A percentile compares a stretch with the other conserved stretches of the same genome.
These are phyloP conservation scores for Chironex yamaguchii DNA, from an alignment of 30 jellyfish, hydroid and myxozoan species.

Conservation along the genomic window DNA sequence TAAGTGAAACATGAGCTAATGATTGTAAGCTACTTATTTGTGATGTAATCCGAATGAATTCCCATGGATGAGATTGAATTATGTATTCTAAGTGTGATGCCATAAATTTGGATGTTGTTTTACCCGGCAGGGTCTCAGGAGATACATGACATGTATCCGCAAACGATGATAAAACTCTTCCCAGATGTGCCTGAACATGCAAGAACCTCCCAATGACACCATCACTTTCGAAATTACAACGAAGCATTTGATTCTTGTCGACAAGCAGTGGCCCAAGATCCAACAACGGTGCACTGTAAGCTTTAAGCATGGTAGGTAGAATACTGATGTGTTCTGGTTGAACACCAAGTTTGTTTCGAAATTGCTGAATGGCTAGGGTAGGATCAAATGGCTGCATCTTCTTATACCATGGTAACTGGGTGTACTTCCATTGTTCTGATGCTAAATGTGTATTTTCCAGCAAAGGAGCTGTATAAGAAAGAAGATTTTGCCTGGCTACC, in stretches of 20 bases:
- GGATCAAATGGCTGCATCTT: constrained; percentile 79
- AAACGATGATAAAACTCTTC: constrained; percentile 70
- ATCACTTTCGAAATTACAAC: neutral
- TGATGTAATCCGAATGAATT: constrained; percentile 37
- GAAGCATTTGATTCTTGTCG: neutral
- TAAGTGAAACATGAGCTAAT: constrained; percentile 60
- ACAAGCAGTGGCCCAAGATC: neutral
- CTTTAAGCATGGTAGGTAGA: too few relatives aligned
- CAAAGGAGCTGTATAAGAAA: constrained; percentile 56
- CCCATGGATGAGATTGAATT: constrained; percentile 52
- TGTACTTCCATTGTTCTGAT: constrained; percentile 44
- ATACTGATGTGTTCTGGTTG: neutral
- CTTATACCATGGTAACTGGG: constrained; percentile 82
- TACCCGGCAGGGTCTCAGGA: constrained; percentile 73
- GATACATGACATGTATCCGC: constrained; percentile 72
- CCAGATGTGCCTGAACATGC: constrained; percentile 80
- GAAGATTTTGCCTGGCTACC: constrained; percentile 88
- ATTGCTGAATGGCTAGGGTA: constrained; percentile 47
- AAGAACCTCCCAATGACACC: neutral
- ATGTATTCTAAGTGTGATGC: constrained; percentile 72
- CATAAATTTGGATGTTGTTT: constrained; percentile 52
- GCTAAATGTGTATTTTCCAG: constrained; percentile 63
- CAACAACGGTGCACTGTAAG: neutral
- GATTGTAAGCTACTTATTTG: constrained; percentile 48
- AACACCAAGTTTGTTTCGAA: constrained; percentile 36